phyloP scores from a whole-genome alignment of 1,140 invertebrate genomes.

The Telenomus remus region DNA sequence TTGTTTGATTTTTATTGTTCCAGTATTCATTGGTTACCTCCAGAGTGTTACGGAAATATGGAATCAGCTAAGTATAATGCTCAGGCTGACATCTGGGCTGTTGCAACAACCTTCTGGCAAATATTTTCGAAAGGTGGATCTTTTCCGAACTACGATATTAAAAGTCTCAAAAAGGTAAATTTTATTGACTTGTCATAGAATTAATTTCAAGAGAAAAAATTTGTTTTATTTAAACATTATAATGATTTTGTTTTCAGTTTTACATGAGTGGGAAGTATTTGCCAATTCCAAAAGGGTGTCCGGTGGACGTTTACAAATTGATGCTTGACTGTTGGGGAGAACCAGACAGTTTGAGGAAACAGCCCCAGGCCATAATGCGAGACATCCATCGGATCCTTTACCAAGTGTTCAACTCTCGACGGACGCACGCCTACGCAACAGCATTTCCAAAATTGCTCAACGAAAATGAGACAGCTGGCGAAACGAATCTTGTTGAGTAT shows the following conservation, averaged over 20 bases:
- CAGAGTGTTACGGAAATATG: slow-evolving; percentile 84
- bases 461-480: slow-evolving; percentile 45
- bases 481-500: slow-evolving; percentile 34
- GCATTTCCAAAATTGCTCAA: slow-evolving; percentile 70
- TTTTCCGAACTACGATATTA: slow-evolving; percentile 60
- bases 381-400: slow-evolving; percentile 88
- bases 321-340: slow-evolving; percentile 92
- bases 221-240: too few relatives aligned
- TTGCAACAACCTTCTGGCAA: slow-evolving; percentile 92
- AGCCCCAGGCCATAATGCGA: slow-evolving; percentile 87
- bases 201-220: too few relatives aligned
- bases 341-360: slow-evolving; percentile 81
- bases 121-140: slow-evolving; percentile 87
- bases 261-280: slow-evolving; percentile 85
- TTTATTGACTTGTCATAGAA: slow-evolving; percentile 7
- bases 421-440: slow-evolving; percentile 76
- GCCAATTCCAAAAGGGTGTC: slow-evolving; percentile 84
- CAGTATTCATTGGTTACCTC: slow-evolving; percentile 90
- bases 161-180: slow-evolving; percentile 67
- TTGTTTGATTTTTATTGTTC: slow-evolving; percentile 52
- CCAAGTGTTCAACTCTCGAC: slow-evolving; percentile 80
- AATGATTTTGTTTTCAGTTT: slow-evolving; percentile 70
- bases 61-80: slow-evolving; percentile 79
- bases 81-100: slow-evolving; percentile 89
- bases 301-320: slow-evolving; percentile 86